Base-by-base conservation (phyloP, 2,113 vertebrate species). In the Prionailurus viverrinus region DNA sequence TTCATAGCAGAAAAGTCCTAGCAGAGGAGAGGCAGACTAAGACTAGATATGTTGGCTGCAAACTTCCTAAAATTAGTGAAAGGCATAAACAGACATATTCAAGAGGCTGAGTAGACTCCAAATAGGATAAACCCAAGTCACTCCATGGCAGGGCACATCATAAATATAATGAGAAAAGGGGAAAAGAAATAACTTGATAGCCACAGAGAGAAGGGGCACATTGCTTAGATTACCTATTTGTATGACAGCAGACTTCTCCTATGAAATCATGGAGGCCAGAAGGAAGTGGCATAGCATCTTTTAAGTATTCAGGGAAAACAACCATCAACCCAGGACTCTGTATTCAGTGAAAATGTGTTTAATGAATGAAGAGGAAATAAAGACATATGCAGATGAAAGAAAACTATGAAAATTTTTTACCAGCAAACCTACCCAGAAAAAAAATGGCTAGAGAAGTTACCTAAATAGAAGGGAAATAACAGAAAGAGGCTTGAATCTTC, bases 401-500 rank as follows among this genome's bases (percentile, higher is more conserved):
- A 96, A 83, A 41, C 25, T 71, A 15, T 61, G 36, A 87, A n/a
- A 76, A 55, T 76, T 55, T 86, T 4, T 97, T 96, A 58, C 63
- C 36, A 80, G 12, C 25, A 96, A 73, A 78, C 14, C 19, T 55
- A 29, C 48, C 33, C 15, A 61, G 89, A 90, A 96, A 84, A 45
- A 76, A 27, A 83, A 79, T 83, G n/a, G 69, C n/a, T 71, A 78
- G 21, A 87, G 48, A 63, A 55, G 5, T 88, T 93, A 58, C 82
- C 27, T 89, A 58, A 61, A 48, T 15, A 76, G n/a, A 93, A 78
- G 76, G 41, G 31, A 83, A 90, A 51, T 80, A 88, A 66, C 6
- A 58, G n/a, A 65, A 65, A 66, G 55, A 66, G 9, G 9, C 48
- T 66, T 48, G 68, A 80, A 69, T 78, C 25, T 61, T 91, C 31